phyloP scores from a whole-genome alignment of 2,113 vertebrate species.

The Burhinus oedicnemus region DNA sequence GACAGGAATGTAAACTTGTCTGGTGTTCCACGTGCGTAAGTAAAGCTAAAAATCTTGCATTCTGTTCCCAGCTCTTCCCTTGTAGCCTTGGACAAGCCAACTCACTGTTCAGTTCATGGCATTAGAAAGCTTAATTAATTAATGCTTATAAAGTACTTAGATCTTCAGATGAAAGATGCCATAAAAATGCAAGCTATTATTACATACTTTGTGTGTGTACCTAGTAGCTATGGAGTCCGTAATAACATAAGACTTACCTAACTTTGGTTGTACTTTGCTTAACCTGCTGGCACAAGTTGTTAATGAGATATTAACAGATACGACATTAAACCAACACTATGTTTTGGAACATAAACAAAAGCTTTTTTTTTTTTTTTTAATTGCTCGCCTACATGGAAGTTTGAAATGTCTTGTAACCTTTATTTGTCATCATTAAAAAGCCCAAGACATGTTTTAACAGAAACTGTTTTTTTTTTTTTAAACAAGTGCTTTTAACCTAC shows the following conservation, averaged over 20 bases:
- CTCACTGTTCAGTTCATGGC: not conserved
- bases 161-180: slow-evolving; percentile 33
- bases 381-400: not conserved
- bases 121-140: slow-evolving; percentile 21
- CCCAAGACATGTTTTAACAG: slow-evolving; percentile 37
- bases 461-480: not conserved
- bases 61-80: not conserved
- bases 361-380: not conserved
- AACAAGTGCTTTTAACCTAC: not conserved
- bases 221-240: slow-evolving; percentile 18
- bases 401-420: slow-evolving; percentile 3
- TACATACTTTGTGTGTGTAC: not conserved
- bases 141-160: slow-evolving; percentile 18
- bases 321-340: not conserved
- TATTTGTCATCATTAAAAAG: slow-evolving; percentile 26
- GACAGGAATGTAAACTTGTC: not conserved
- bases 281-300: slow-evolving; percentile 34
- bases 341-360: slow-evolving; percentile 40
- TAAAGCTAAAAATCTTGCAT: not conserved
- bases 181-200: slow-evolving; percentile 16
- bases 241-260: slow-evolving; percentile 18
- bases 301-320: slow-evolving; percentile 52
- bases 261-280: slow-evolving; percentile 5
- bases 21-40: not conserved
- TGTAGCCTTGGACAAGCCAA: not conserved